Evolutionary conservation across 2,888 invertebrate species (phyloP).

Genomic region (Eutolmus rufibarbis): DNA sequence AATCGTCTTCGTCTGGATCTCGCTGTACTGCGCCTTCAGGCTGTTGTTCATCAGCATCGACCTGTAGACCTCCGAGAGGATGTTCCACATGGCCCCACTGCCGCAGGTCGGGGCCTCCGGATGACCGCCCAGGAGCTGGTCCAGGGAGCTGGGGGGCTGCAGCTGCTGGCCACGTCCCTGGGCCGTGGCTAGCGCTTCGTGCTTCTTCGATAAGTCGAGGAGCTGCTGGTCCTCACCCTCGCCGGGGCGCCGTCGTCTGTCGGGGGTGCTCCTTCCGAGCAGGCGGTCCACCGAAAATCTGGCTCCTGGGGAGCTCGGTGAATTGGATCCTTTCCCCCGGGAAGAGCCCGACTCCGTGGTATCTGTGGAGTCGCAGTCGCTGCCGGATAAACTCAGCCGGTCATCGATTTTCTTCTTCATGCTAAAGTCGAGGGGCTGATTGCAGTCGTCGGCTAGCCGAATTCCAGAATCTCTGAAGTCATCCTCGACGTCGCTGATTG

Average conservation of each 20-base stretch:
- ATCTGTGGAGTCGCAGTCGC: slow-evolving; percentile 15
- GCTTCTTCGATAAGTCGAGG: slow-evolving; percentile 34
- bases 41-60: slow-evolving; percentile 58
- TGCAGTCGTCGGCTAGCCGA: slow-evolving; percentile 51
- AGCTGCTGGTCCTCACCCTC: neutral
- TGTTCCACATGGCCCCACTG: slow-evolving; percentile 57
- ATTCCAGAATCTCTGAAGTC: slow-evolving; percentile 48
- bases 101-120: neutral
- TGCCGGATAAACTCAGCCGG: slow-evolving; percentile 29
- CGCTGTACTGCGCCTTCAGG: slow-evolving; percentile 55
- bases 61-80: slow-evolving; percentile 61
- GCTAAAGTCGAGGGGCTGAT: slow-evolving; percentile 60
- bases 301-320: neutral
- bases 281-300: slow-evolving; percentile 31
- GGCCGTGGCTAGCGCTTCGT: neutral
- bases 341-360: slow-evolving; percentile 21
- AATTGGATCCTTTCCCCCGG: neutral
- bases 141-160: neutral
- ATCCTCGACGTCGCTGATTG: slow-evolving; percentile 50
- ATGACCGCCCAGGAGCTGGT: neutral
- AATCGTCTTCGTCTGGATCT: slow-evolving; percentile 59
- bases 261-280: neutral
- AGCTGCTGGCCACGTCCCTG: neutral
- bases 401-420: slow-evolving; percentile 54
- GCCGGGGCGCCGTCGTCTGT: neutral